phyloP scores from a whole-genome alignment of 2,113 vertebrate species.

The Laticauda laticaudata region DNA sequence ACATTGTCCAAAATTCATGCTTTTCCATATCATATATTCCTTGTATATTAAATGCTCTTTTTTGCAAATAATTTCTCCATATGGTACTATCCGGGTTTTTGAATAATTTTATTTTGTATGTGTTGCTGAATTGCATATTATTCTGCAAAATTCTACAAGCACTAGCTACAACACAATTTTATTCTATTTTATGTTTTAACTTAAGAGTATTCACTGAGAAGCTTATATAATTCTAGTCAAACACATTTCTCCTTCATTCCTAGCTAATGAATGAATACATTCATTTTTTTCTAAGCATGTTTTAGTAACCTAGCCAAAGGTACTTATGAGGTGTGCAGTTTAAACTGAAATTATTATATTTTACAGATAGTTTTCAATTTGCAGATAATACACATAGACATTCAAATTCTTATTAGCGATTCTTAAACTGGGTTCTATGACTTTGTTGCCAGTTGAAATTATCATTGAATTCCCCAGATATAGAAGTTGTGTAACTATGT shows the following conservation, averaged over 20 bases:
- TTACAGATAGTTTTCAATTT: slow-evolving; percentile 49
- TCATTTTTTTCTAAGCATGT: not conserved
- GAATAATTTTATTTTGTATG: not conserved
- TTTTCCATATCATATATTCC: not conserved
- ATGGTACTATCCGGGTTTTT: not conserved
- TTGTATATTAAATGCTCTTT: not conserved
- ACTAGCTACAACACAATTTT: not conserved
- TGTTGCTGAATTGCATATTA: not conserved
- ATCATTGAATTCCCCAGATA: slow-evolving; percentile 28
- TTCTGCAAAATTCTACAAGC: not conserved
- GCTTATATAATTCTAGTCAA: not conserved
- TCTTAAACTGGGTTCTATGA: not conserved
- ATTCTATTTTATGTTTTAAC: not conserved
- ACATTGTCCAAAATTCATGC: not conserved
- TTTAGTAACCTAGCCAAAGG: not conserved
- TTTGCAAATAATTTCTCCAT: not conserved
- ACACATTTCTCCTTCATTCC: not conserved
- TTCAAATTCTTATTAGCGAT: too few species aligned
- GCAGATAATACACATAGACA: slow-evolving; percentile 20
- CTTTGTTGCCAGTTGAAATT: not conserved
- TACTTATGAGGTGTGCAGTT: slow-evolving; percentile 56
- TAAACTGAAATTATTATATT: slow-evolving; percentile 31
- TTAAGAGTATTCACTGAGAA: not conserved
- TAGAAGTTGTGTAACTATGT: not conserved
- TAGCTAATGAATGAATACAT: not conserved